Base-by-base conservation (phyloP, 2,797 vertebrate genomes). In the Chelonia mydas region DNA sequence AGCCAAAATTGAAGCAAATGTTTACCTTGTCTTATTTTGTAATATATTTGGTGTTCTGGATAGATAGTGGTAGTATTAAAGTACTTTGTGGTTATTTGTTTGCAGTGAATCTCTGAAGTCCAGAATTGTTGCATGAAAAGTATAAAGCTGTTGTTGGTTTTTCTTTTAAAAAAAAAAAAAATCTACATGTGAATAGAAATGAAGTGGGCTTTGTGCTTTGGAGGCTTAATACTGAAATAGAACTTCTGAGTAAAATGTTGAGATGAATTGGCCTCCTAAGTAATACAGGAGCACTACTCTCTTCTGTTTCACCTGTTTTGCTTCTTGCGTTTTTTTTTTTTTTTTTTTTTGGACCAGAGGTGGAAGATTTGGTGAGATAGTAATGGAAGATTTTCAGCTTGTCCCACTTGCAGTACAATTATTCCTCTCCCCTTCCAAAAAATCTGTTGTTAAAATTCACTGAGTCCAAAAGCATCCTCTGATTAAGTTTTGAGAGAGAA, bases 11-110 rank as follows among this genome's bases (percentile, higher is more conserved):
- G 93, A 97, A 87, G 72, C 54, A 72, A 96, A 85, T 93, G 91
- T 80, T 97, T 97, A 90, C 92, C 31, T 94, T 97, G 91, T 96
- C 82, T 96, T 97, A 90, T 96, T 97, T 97, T 97, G 95, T 95
- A 96, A 93, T 93, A 27, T 93, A 85, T 93, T 90, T 96, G 83
- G 74, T 97, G 21, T 95, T 97, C 90, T 96, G 90, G 91, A n/a
- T 94, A 97, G 97, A 27, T 92, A 96, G 96, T 77, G 57, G 88
- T 96, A 95, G 94, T 79, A 81, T 94, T 95, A 78, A 88, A 94
- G 68, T 96, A 74, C 81, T 96, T 96, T 59, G 81, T 91, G 89
- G 82, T 96, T 95, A 95, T 79, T 85, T 96, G 91, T 81, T 94
- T 97, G 92, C 83, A 87, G 86, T 96, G 96, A 97, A 74, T 97